Evolutionary conservation across 2,888 invertebrate species (phyloP), one percentile per base, ranked within the genome.

Genomic region (Eumacrocentrus americanus): DNA sequence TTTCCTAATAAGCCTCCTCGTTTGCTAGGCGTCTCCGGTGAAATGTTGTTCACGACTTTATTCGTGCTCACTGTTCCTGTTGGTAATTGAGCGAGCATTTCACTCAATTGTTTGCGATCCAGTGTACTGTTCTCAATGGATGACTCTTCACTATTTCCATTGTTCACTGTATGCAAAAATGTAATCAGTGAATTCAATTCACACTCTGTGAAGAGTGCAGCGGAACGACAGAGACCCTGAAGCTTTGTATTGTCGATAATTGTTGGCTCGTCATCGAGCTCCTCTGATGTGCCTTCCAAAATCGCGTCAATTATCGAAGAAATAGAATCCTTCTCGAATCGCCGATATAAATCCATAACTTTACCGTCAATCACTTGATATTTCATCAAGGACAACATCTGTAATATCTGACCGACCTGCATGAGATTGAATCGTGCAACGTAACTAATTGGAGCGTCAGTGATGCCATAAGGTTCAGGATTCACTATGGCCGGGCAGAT

Each of bases 401-500:
- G 97, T 48, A 98, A 82, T 69, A 97, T 92, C 83, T 95, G 94
- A 0, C 95, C 98, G 60, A 98, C 88, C 84, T 94, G 92, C 72
- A 91, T 89, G 54, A 93, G 84, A 82, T 92, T 98, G 81, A 94
- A 95, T 35, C 96, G 84, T 3, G 95, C 94, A 60, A 94, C 89
- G 73, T 93, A 91, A 40, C 94, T 94, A 57, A 98, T 92, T 5
- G 95, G 94, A 1, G 93, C 91, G 76, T 97, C 97, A 2, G 92
- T 92, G 55, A 98, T 91, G 12, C 97, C 98, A 81, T 95, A 91
- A 1, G 94, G 91, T 79, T 98, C 98, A 0, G 98, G 98, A 83
- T 95, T 95, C 50, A 96, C 91, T 56, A 99, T 93, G 0, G 97
- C 98, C 2, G 97, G 97, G 75, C 98, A 98, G 61, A 99, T 91